A percentile compares a stretch with the other conserved stretches of the same genome.
Conservation (phyloP, 2,113 vertebrate genomes). For the Myotis lucifugus region DNA sequence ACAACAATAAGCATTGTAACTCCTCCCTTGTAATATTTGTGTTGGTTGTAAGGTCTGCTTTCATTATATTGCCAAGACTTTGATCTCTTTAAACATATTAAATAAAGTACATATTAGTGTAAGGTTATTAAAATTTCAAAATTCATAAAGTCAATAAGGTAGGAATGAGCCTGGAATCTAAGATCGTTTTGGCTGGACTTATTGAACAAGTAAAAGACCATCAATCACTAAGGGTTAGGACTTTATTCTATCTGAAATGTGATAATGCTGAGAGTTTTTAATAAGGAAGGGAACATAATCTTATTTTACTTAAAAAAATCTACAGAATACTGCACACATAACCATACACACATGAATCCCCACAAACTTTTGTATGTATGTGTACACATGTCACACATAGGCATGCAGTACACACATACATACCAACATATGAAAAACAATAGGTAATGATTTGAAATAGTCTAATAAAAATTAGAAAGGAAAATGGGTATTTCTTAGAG, state of each 20-base stretch:
- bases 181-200: neutral
- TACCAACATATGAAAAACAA: neutral
- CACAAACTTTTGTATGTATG: neutral
- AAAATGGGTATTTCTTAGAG: neutral
- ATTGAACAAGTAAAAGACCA: neutral
- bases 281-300: neutral
- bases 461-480: conserved; percentile 32
- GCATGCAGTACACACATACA: neutral
- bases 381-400: neutral
- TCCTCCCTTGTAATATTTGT: neutral
- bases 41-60: conserved; percentile 57
- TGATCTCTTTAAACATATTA: conserved; percentile 67
- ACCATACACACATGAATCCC: neutral
- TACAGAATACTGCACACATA: neutral
- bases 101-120: conserved; percentile 52
- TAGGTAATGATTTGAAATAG: neutral
- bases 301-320: conserved; percentile 15
- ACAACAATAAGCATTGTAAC: neutral
- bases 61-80: conserved; percentile 34
- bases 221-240: neutral
- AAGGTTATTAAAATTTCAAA: conserved; percentile 15
- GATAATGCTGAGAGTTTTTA: neutral
- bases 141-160: neutral
- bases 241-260: neutral
- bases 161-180: neutral